Base-by-base conservation (phyloP, 2,888 invertebrate species). In the Tiliacea aurago region DNA sequence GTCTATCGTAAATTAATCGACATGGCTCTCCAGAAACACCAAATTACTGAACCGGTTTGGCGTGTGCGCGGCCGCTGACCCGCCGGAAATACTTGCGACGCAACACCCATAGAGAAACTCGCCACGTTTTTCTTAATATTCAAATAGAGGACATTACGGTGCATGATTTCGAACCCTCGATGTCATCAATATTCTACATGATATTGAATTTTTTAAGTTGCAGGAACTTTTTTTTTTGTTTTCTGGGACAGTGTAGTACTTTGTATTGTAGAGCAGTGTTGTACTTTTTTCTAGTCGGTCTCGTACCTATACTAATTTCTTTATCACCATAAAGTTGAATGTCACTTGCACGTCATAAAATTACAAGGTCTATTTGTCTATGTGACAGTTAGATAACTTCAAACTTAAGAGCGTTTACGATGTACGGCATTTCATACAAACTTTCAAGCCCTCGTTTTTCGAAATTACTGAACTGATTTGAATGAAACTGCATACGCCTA, bases 31-130 rank as follows among this genome's bases (percentile, higher is more conserved):
- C 87, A 90, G 90, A 91, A 90, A 93, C 91, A 91, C 91, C 90
- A 90, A 93, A 91, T 90, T 90, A 89, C 87, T 80, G 83, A 89
- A 94, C 95, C 93, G 95, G 95, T 95, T 95, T 93, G 94, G 95
- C 95, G 93, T 95, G 95, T 94, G 95, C 95, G 76, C 87, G 86
- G 88, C 79, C 88, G 88, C 82, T 87, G 87, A 90, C 89, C 86
- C 88, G 84, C 89, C 90, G 91, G 91, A 91, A 91, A 91, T 90
- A 85, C 89, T 89, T 85, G 89, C 87, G 81, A 77, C 88, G 86
- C 91, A 88, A 89, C 87, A 86, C 82, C 84, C 87, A 85, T 88
- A 86, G 86, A 87, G 87, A 87, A 89, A 87, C 89, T 87, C 82
- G 88, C 83, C 86, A 90, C 87, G 86, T 88, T 88, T 88, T 86